Percentiles rank a stretch among this genome's conserved stretches.
These are phyloP conservation scores for Brachionus paranguensis DNA, from an alignment of 1,140 invertebrate species.

Conservation along the genomic window DNA sequence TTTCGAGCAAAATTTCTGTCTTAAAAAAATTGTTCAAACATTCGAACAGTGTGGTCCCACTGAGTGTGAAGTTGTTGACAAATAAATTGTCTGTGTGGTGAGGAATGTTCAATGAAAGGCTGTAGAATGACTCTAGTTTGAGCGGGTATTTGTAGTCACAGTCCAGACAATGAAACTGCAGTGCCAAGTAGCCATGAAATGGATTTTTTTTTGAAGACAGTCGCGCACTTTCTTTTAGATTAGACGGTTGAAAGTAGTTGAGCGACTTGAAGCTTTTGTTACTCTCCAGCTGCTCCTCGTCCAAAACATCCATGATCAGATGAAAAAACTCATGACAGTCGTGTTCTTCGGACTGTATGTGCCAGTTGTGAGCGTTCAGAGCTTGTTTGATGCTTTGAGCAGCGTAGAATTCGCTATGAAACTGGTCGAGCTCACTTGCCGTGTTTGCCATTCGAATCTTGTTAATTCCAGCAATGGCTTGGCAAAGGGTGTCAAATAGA, in stretches of 20 bases:
- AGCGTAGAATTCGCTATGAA: slow-evolving; percentile 19
- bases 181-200: slow-evolving; percentile 19
- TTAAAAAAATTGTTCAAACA: slow-evolving; percentile 37
- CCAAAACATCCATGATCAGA: slow-evolving; percentile 11
- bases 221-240: slow-evolving; percentile 34
- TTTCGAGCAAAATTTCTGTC: not conserved
- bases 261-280: slow-evolving; percentile 17
- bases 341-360: slow-evolving; percentile 27
- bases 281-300: slow-evolving; percentile 11
- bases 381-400: slow-evolving; percentile 6
- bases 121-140: slow-evolving; percentile 27
- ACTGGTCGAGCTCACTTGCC: not conserved
- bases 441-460: not conserved
- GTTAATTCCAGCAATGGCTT: slow-evolving; percentile 8
- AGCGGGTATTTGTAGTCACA: slow-evolving; percentile 34
- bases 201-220: not conserved
- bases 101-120: slow-evolving; percentile 14
- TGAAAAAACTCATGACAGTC: slow-evolving; percentile 38
- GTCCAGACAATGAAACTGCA: slow-evolving; percentile 17
- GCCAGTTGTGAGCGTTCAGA: slow-evolving; percentile 20
- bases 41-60: not conserved
- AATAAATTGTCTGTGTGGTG: not conserved
- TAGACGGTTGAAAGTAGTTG: slow-evolving; percentile 31
- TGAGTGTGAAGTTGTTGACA: not conserved
- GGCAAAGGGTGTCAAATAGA: not conserved